phyloP scores from a whole-genome alignment of 2,113 vertebrate genomes.

The Chaetops frenatus region DNA sequence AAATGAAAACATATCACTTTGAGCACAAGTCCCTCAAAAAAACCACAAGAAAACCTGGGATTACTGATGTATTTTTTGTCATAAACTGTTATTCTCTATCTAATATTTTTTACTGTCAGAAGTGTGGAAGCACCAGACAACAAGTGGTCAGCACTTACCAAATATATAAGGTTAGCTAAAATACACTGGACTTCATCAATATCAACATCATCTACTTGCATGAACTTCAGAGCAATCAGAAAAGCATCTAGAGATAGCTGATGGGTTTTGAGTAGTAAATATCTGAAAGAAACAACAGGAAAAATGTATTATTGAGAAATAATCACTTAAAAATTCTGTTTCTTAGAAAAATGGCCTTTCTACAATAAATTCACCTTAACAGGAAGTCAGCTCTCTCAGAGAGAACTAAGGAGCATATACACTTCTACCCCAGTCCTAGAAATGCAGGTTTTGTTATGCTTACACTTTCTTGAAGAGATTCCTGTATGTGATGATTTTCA shows the following conservation, averaged over 20 bases:
- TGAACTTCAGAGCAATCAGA: slow-evolving; percentile 86
- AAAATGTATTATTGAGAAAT: neutral
- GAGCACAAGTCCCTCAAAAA: neutral
- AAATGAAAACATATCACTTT: neutral
- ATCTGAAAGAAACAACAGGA: slow-evolving; percentile 68
- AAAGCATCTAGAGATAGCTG: slow-evolving; percentile 93
- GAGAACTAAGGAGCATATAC: neutral
- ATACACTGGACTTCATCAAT: slow-evolving; percentile 95
- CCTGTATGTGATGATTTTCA: slow-evolving; percentile 96
- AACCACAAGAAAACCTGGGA: neutral
- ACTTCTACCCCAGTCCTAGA: neutral
- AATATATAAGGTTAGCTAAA: slow-evolving; percentile 94
- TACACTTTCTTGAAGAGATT: slow-evolving; percentile 99
- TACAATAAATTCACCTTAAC: neutral
- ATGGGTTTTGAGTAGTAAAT: slow-evolving; percentile 87
- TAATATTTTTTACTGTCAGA: neutral
- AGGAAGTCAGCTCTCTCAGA: neutral
- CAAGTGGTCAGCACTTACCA: slow-evolving; percentile 70
- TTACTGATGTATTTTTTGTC: neutral
- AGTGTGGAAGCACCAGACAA: neutral
- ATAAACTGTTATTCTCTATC: neutral
- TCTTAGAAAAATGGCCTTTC: neutral
- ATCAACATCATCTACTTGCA: slow-evolving; percentile 93
- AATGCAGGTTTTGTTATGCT: slow-evolving; percentile 14
- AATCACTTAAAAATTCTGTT: neutral